Evolutionary conservation across 2,113 vertebrate genomes (phyloP), one percentile per base, ranked within the genome.

Genomic region (Chaenogobius annularis): DNA sequence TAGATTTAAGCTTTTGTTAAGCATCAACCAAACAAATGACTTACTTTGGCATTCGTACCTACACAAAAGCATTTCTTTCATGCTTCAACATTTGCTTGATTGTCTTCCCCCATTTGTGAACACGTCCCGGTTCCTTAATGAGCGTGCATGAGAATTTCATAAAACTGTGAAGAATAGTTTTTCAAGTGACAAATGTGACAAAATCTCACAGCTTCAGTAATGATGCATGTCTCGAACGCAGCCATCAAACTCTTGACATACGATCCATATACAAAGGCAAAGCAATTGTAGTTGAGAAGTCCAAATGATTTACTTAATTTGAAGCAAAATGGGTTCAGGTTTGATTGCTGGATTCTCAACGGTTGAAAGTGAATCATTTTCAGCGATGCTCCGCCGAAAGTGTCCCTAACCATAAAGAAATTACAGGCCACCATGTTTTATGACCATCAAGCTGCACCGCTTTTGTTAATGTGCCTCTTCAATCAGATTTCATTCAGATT

Each of bases 21-120:
- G 85, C 85, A 7, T 87, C 83, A 89, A 90, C 90, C 87, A 90
- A 88, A 90, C 83, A 77, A 89, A 86, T 82, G 81, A 81, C 77
- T 83, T 77, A 64, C 80, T 86, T 83, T 74, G 82, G 81, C 81
- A 77, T 86, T 82, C 79, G 73, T 77, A 83, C 78, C 82, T 77
- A 55, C 85, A 78, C 84, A 84, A 87, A 3, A 85, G 78, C 85
- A 84, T 90, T 85, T 87, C 80, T 80, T 76, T 79, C 82, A 89
- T 86, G 84, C 85, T 86, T 74, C 74, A 85, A 83, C 81, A 80
- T 88, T 90, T 88, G 73, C 84, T 79, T 74, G 78, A 68, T 83
- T 77, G 81, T 87, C 80, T 81, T 81, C 77, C 84, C 73, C 73
- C 63, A 72, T 58, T 74, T 77, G 77, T 58, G n/a, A 46, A 76